A percentile compares a stretch with the other conserved stretches of the same genome.
phyloP scores from a whole-genome alignment of 2,113 vertebrate species.

The Semnopithecus entellus region DNA sequence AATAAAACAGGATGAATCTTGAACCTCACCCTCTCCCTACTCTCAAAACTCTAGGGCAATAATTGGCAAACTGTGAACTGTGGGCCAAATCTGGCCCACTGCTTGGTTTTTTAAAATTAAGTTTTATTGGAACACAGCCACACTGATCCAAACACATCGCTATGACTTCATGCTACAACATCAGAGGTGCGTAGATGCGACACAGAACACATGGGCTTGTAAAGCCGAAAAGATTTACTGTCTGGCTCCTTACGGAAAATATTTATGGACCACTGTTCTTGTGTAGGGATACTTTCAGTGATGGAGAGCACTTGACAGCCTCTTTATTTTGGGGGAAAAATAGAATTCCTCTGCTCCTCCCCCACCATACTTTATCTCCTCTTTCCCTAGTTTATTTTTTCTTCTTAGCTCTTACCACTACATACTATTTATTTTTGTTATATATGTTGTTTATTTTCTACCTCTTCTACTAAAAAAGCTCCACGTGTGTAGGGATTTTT shows the following conservation, averaged over 20 bases:
- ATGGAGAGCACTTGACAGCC: rapidly evolving
- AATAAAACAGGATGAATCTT: background rate
- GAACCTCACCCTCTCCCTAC: background rate
- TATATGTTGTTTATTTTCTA: background rate
- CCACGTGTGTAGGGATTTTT: background rate
- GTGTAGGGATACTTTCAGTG: background rate
- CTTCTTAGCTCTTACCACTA: background rate
- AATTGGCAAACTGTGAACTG: background rate
- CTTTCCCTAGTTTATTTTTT: background rate
- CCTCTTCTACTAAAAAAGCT: background rate
- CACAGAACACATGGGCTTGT: background rate
- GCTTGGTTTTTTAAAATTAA: background rate
- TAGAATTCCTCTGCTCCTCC: background rate
- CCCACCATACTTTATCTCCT: background rate
- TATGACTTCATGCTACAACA: background rate
- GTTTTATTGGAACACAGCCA: background rate
- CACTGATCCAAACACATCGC: background rate
- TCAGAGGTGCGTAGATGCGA: background rate
- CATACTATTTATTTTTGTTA: background rate
- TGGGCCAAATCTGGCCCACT: background rate
- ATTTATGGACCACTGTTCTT: background rate
- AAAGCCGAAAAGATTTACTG: background rate
- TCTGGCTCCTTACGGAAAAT: background rate
- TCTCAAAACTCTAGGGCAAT: background rate
- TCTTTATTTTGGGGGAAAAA: background rate